Conservation (phyloP, 2,113 vertebrate genomes). For the Alectura lathami region DNA sequence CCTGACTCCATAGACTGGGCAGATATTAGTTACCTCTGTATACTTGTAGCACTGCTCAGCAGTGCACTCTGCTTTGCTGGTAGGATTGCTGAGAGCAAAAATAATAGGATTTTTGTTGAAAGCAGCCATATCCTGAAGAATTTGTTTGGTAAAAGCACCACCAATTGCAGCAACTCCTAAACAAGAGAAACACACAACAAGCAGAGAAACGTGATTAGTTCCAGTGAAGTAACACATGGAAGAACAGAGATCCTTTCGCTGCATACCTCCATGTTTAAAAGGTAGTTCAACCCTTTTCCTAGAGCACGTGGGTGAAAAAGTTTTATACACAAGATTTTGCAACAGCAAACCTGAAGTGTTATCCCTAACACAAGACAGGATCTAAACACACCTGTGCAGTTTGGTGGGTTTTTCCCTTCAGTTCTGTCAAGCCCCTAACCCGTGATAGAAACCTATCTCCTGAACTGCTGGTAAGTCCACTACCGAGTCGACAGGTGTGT, state of each 20-base stretch:
- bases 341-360: not conserved
- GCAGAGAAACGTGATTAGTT: not conserved
- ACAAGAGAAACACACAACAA: conserved; percentile 16
- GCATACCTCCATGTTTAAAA: not conserved
- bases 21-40: conserved; percentile 82
- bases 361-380: not conserved
- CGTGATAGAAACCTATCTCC: not conserved
- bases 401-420: not conserved
- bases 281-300: not conserved
- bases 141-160: conserved; percentile 90
- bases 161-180: conserved; percentile 91
- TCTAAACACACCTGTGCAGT: rapidly evolving
- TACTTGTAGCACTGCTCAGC: conserved; percentile 94
- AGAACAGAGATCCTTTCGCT: not conserved
- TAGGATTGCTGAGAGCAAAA: conserved; percentile 98
- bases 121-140: conserved; percentile 91
- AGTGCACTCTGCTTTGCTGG: conserved; percentile 97
- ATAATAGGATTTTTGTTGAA: conserved; percentile 92
- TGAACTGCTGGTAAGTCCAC: not conserved
- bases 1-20: not conserved
- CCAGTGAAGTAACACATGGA: not conserved
- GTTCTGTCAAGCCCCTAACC: not conserved
- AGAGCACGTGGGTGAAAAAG: not conserved
- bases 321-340: not conserved
- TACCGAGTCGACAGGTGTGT: not conserved